Evolutionary conservation across 2,888 invertebrate species (phyloP), one percentile per base, ranked within the genome.

Genomic region (Mythimna ferrago): DNA sequence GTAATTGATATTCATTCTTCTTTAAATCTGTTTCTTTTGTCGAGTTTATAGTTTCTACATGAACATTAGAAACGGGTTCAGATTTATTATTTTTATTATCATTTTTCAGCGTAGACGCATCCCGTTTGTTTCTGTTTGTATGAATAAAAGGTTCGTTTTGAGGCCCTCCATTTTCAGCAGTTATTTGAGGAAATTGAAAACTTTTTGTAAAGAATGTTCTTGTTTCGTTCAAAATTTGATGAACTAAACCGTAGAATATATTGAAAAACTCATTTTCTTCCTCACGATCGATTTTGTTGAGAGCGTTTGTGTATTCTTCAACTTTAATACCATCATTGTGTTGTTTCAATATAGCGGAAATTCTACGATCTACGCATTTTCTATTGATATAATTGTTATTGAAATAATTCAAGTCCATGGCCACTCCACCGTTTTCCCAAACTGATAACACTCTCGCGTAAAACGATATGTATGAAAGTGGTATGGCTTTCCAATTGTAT

Each of bases 371-470:
- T 5, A 87, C 66, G 6, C 76, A 67, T 66, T 86, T 86, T 70
- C 78, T 87, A 71, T 80, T 91, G 35, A 86, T 87, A 70, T 73
- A 92, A 48, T 89, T 82, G 54, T 91, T 88, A 78, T 92, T 93
- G 54, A 90, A 92, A 0, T 81, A 82, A 26, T 71, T 77, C 41
- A 96, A 87, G 71, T 96, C 95, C 73, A 96, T 90, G 1, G 92
- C 93, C 10, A 97, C 91, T 3, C 97, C 97, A 11, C 97, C 97
- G 79, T 93, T 92, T 86, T 97, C 94, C 97, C 97, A 97, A 41
- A 97, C 92, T 60, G 96, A 93, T 76, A 95, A 91, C 41, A 96
- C 90, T 82, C 97, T 92, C 1, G 95, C 92, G 58, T 97, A 97
- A 86, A 97, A 97, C 32, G 95, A 86, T 26, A 96, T 85, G 76